Evolutionary conservation across 1,140 invertebrate genomes (phyloP), one percentile per base, ranked within the genome.

Genomic region (Drosophila obscura): DNA sequence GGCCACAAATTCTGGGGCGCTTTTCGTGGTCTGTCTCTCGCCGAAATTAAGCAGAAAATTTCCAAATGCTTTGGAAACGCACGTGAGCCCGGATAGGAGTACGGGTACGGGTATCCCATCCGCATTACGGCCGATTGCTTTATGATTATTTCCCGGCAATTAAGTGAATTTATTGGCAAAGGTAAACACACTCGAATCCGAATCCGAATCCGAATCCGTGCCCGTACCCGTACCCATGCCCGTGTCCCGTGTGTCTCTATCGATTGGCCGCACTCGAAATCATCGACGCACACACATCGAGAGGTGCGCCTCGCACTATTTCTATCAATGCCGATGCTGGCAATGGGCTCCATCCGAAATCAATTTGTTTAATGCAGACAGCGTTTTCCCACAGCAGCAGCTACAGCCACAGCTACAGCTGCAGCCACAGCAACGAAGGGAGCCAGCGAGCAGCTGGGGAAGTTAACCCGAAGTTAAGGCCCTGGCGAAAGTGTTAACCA

Each of bases 111-210:
- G 45, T 45, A 56, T 67, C 64, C 68, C 60, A 64, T 77, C 67
- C 73, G 60, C 83, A 87, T 82, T 88, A 84, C 79, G 73, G 56
- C 28, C 88, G 88, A 88, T 90, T 90, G 88, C 84, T 90, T 90
- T 90, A 90, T 90, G 88, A 90, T 90, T 90, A 90, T 90, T 90
- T 90, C 88, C 83, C 75, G 74, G 80, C 88, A 90, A 90, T 90
- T 90, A 84, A 90, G 62, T 81, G 66, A 90, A 90, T 90, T 90
- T 90, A 90, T 90, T 90, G 88, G 72, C 83, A 75, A 81, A 90
- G 78, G 83, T 88, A 90, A 88, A 90, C 82, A 84, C 61, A 84
- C 61, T 59, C 46, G 53, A 15, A 45, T 26, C 24, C 56, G 56
- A 41, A 68, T 46, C 44, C 41, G 49, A 55, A 59, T 48, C 63